phyloP scores from a whole-genome alignment of 1,140 invertebrate genomes.

The Sitobion miscanthi region DNA sequence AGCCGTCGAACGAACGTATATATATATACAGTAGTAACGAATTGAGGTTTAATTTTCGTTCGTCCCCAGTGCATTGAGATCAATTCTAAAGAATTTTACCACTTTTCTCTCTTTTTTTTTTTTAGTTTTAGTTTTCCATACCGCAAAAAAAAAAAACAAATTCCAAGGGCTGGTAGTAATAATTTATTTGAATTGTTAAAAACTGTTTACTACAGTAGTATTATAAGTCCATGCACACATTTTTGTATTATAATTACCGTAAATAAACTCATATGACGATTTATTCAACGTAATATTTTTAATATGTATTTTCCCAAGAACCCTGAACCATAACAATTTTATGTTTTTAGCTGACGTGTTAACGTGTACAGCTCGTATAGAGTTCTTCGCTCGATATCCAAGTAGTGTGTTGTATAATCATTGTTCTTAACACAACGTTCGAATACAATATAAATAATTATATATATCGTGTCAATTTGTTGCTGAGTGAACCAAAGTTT shows the following conservation, averaged over 20 bases:
- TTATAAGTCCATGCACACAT: not conserved
- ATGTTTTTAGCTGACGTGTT: not conserved
- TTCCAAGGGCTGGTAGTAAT: not conserved
- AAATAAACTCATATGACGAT: not conserved
- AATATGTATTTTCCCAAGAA: not conserved
- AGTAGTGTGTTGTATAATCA: not conserved
- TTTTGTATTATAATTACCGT: not conserved
- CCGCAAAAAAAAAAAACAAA: not conserved
- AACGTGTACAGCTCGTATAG: not conserved
- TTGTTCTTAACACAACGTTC: not conserved
- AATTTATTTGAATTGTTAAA: not conserved
- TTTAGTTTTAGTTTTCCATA: not conserved
- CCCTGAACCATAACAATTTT: not conserved
- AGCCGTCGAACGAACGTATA: not conserved
- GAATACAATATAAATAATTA: not conserved
- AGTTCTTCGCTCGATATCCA: too few species aligned
- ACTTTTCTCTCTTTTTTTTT: too few species aligned
- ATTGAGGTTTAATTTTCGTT: conserved; percentile 30
- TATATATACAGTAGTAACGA: not conserved
- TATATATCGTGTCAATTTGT: not conserved
- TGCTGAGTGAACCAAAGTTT: not conserved
- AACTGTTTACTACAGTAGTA: not conserved
- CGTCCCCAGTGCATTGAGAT: not conserved
- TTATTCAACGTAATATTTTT: not conserved
- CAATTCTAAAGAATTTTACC: not conserved